phyloP scores from a whole-genome alignment of 2,113 vertebrate genomes.

The Melanotaenia duboulayi region DNA sequence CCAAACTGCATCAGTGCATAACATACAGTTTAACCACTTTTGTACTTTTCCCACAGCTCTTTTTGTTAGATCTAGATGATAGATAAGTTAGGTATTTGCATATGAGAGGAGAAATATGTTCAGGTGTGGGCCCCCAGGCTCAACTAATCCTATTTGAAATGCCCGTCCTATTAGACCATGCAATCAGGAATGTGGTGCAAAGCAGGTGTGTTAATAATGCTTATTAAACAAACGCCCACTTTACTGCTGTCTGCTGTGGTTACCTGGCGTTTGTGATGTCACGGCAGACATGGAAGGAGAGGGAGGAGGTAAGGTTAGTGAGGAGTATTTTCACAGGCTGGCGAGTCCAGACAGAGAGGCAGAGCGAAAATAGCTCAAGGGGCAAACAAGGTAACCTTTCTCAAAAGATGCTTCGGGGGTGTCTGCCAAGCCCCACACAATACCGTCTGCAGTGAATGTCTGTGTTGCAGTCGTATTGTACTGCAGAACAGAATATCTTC shows the following conservation, averaged over 20 bases:
- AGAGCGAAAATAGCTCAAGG: constrained; percentile 81
- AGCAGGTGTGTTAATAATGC: constrained; percentile 82
- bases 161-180: constrained; percentile 77
- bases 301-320: constrained; percentile 65
- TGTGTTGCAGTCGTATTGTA: constrained; percentile 67
- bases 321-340: constrained; percentile 79
- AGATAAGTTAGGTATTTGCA: constrained; percentile 31
- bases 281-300: constrained; percentile 66
- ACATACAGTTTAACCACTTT: not conserved
- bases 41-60: constrained; percentile 32
- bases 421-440: constrained; percentile 82
- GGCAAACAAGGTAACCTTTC: constrained; percentile 83
- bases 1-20: not conserved
- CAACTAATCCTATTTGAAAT: constrained; percentile 75
- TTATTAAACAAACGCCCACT: constrained; percentile 70
- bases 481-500: constrained; percentile 62
- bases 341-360: constrained; percentile 79
- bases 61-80: constrained; percentile 41
- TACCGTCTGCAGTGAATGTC: constrained; percentile 75
- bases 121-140: constrained; percentile 89
- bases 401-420: constrained; percentile 80
- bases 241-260: constrained; percentile 83
- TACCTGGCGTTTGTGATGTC: constrained; percentile 76
- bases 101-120: constrained; percentile 72
- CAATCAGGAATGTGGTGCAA: constrained; percentile 83